Conservation (phyloP, 2,888 invertebrate species). For the Ophioninae sp. region DNA sequence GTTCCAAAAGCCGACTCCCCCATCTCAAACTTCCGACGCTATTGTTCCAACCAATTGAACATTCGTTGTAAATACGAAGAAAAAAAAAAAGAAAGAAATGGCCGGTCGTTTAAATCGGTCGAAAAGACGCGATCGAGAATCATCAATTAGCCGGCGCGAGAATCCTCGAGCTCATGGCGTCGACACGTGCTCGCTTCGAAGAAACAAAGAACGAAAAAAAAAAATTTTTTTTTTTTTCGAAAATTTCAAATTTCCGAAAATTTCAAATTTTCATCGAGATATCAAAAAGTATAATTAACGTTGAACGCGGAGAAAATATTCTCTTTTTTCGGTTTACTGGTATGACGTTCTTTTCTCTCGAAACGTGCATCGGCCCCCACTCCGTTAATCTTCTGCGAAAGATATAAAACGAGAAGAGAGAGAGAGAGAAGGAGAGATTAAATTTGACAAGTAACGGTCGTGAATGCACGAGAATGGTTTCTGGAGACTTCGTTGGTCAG, state of each 20-base stretch:
- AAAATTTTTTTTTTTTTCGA: not conserved
- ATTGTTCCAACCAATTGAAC: slow-evolving; percentile 25
- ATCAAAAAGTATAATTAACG: not conserved
- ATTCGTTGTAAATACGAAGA: slow-evolving; percentile 14
- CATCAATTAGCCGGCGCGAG: slow-evolving; percentile 41
- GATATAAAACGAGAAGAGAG: slow-evolving; percentile 53
- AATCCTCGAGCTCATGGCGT: slow-evolving; percentile 30
- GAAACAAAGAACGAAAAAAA: not conserved
- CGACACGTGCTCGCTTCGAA: slow-evolving; percentile 54
- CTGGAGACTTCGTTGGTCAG: slow-evolving; percentile 37
- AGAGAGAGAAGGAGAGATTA: slow-evolving; percentile 33
- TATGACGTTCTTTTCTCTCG: slow-evolving; percentile 28
- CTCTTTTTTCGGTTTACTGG: slow-evolving; percentile 26
- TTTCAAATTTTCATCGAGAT: not conserved
- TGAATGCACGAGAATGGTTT: slow-evolving; percentile 46
- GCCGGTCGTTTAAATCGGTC: not conserved
- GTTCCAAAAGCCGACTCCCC: slow-evolving; percentile 59
- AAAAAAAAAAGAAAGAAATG: not conserved
- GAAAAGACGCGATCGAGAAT: not conserved
- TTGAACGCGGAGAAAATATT: not conserved
- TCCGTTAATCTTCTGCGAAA: not conserved
- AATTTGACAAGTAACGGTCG: slow-evolving; percentile 40
- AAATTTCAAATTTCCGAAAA: too few relatives aligned
- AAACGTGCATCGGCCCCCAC: not conserved
- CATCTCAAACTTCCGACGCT: not conserved